Conservation (phyloP, 1,140 invertebrate genomes). For the Theocolax elegans region DNA sequence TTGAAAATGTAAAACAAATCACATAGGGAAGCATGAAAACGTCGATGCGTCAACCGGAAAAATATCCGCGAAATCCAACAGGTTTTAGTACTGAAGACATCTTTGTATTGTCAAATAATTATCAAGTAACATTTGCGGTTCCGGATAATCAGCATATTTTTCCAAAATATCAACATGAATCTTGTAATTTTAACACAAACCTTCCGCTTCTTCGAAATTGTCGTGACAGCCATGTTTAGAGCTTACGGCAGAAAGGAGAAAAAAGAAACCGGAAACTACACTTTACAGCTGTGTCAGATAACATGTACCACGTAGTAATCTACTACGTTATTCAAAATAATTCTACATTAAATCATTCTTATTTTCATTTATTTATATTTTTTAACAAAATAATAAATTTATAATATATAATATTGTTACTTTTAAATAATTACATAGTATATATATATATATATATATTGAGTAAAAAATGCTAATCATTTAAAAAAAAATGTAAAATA, state of each 20-base stretch:
- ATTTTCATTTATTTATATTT: too few species aligned
- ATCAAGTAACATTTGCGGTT: slow-evolving; percentile 11
- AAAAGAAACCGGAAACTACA: slow-evolving; percentile 24
- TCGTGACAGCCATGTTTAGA: slow-evolving; percentile 58
- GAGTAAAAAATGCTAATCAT: too few species aligned
- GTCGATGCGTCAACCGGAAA: slow-evolving; percentile 27
- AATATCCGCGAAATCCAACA: slow-evolving; percentile 53
- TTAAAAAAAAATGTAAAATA: too few species aligned
- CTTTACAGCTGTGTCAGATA: not conserved
- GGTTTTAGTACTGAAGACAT: not conserved
- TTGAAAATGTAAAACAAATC: slow-evolving; percentile 7
- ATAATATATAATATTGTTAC: too few species aligned
- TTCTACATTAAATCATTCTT: too few species aligned
- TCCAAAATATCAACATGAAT: slow-evolving; percentile 14
- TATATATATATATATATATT: too few species aligned
- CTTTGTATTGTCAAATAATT: slow-evolving; percentile 45
- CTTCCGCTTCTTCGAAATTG: slow-evolving; percentile 65
- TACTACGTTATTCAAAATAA: too few species aligned
- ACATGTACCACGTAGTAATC: too few species aligned
- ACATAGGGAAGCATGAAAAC: slow-evolving; percentile 28
- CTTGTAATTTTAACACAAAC: slow-evolving; percentile 50
- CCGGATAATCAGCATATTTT: slow-evolving; percentile 49
- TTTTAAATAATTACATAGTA: too few species aligned
- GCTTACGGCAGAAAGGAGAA: slow-evolving; percentile 42
- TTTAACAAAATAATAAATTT: too few species aligned